Base-by-base conservation (phyloP, 2,797 vertebrate species). In the Paramormyrops hopkinsi region DNA sequence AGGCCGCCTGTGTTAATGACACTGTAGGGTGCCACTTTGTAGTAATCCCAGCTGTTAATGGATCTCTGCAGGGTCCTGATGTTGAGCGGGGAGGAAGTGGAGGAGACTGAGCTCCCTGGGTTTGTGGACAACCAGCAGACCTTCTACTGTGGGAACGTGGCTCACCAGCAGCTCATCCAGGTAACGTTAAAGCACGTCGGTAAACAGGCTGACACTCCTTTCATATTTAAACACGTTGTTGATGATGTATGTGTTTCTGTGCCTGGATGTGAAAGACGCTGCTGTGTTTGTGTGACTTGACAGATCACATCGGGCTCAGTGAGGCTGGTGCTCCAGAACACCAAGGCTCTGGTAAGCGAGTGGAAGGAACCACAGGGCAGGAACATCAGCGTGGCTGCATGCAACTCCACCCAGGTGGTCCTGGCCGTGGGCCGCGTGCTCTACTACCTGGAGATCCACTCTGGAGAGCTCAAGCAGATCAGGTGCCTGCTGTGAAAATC, bases 71-170 rank as follows among this genome's bases (percentile, higher is more conserved):
- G 99, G 91, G 99, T 99, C 84, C 95, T 99, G 92, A 99, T 99
- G 97, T 94, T 99, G 90, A 99, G 97, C 0, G 99, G 98, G 1
- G 99, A 99, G 92, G 99, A 99, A 89, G 99, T 99, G 1, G 99
- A 99, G 91, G 98, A 99, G 92, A 99, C 98, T 0, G 99, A 99
- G 90, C 96, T 99, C 88, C 97, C 97, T 0, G 99, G 99, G 11
- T 99, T 99, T 53, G 98, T 99, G 90, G 98, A 99, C 62, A 98
- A 99, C 91, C 98, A 99, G 93, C 99, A 99, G 94, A 99, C 98
- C 0, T 99, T 99, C 94, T 99, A 98, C 94, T 99, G 99, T 2
- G 99, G 98, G 90, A 99, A 99, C 0, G 99, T 99, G 91, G 97
- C 97, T 0, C 98, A 99, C 90, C 97, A 98, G 76, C 99, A 99